Percentiles rank a stretch among this genome's conserved stretches.
Conservation (phyloP, 2,113 vertebrate species). For the Seriola quinqueradiata region DNA sequence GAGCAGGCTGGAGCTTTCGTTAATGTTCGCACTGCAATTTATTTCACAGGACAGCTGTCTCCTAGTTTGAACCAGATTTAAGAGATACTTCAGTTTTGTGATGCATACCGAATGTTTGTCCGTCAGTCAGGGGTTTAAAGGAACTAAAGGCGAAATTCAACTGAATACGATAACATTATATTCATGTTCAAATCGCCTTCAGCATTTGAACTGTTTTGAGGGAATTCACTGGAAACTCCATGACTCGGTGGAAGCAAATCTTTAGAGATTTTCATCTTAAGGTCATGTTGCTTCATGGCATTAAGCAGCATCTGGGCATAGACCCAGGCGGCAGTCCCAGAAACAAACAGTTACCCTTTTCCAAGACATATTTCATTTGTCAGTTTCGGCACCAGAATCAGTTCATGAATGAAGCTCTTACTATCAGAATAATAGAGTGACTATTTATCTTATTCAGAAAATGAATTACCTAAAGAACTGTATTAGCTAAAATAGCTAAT, state of each 20-base stretch:
- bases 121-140: not conserved
- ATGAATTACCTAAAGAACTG: not conserved
- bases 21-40: slow-evolving; percentile 23
- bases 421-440: slow-evolving; percentile 26
- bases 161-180: not conserved
- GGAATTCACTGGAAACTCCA: slow-evolving; percentile 24
- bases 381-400: not conserved
- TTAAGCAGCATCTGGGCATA: slow-evolving; percentile 35
- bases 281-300: slow-evolving; percentile 35
- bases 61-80: not conserved
- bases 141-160: not conserved
- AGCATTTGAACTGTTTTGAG: slow-evolving; percentile 15
- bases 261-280: slow-evolving; percentile 33
- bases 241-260: slow-evolving; percentile 15
- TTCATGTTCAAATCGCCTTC: not conserved
- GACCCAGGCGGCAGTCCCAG: not conserved
- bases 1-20: slow-evolving; percentile 35
- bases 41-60: slow-evolving; percentile 22
- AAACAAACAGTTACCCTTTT: slow-evolving; percentile 11
- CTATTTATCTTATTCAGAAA: slow-evolving; percentile 33
- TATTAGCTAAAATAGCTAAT: slow-evolving; percentile 36
- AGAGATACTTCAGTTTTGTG: not conserved
- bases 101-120: not conserved
- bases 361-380: slow-evolving; percentile 11
- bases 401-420: slow-evolving; percentile 4